These are phyloP conservation scores for Dendrolimus pini DNA, from an alignment of 2,888 invertebrate genomes.

Conservation along the genomic window DNA sequence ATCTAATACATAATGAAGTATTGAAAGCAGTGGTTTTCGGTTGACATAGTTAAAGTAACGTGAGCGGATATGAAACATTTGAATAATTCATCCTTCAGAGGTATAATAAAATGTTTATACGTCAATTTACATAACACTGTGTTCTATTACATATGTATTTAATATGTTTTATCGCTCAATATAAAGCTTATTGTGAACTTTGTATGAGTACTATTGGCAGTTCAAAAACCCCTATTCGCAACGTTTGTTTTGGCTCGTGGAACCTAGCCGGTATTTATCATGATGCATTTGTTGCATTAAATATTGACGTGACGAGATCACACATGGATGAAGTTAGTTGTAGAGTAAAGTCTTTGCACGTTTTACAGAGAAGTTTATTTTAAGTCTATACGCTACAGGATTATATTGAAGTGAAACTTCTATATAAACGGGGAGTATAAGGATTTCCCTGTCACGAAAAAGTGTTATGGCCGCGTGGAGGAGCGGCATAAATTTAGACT, in stretches of 20 bases:
- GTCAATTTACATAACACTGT: not conserved
- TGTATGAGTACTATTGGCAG: not conserved
- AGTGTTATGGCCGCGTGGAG: too few relatives aligned
- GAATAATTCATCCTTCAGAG: not conserved
- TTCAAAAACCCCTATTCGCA: not conserved
- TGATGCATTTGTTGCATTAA: not conserved
- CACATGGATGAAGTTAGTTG: too few relatives aligned
- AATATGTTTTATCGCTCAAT: not conserved
- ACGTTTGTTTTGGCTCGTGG: not conserved
- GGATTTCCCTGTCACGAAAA: too few relatives aligned
- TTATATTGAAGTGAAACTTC: too few relatives aligned
- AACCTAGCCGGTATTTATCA: not conserved
- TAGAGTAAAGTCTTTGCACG: too few relatives aligned
- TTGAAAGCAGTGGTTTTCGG: not conserved
- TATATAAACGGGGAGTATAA: too few relatives aligned
- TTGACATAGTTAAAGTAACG: not conserved
- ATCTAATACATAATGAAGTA: not conserved
- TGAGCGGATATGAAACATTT: not conserved
- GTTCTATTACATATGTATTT: not conserved
- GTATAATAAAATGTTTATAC: not conserved
- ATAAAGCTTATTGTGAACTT: not conserved
- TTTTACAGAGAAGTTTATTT: too few relatives aligned
- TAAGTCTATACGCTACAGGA: too few relatives aligned
- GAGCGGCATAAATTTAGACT: too few relatives aligned
- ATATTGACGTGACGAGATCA: too few relatives aligned